Evolutionary conservation across 2,113 vertebrate species (phyloP).

Genomic region (Morphnarchus princeps): DNA sequence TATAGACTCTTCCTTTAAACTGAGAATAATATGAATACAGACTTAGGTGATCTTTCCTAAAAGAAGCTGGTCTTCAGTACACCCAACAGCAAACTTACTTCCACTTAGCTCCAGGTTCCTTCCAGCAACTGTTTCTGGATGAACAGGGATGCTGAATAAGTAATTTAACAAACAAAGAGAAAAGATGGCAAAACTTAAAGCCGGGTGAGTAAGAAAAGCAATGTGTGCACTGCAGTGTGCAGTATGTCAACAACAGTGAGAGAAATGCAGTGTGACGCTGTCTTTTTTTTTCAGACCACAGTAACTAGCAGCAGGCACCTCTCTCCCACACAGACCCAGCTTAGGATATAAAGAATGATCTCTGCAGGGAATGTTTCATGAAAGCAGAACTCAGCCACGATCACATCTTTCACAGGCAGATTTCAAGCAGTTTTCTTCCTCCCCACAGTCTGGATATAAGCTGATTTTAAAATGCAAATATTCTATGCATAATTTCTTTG

Average conservation of each 20-base stretch:
- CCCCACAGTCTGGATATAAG: background rate
- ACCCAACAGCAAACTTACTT: background rate
- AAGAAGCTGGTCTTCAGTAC: background rate
- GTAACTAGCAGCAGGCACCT: background rate
- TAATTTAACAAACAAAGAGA: background rate
- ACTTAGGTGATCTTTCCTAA: background rate
- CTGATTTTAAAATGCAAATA: background rate
- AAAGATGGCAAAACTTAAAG: background rate
- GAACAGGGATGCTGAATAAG: background rate
- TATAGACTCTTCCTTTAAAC: background rate
- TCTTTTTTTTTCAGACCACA: background rate
- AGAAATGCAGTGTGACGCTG: background rate
- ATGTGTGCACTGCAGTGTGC: background rate
- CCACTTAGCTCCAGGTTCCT: background rate
- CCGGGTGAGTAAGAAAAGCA: background rate
- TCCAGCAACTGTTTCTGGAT: background rate
- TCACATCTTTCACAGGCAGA: background rate
- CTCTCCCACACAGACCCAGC: background rate
- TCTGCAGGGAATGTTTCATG: background rate
- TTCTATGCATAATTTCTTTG: background rate
- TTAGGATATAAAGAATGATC: background rate
- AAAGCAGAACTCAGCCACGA: background rate
- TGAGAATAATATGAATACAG: background rate
- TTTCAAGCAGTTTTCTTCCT: background rate
- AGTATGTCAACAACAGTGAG: background rate